Conservation (phyloP, 2,888 invertebrate species). For the Chelonus formosanus region DNA sequence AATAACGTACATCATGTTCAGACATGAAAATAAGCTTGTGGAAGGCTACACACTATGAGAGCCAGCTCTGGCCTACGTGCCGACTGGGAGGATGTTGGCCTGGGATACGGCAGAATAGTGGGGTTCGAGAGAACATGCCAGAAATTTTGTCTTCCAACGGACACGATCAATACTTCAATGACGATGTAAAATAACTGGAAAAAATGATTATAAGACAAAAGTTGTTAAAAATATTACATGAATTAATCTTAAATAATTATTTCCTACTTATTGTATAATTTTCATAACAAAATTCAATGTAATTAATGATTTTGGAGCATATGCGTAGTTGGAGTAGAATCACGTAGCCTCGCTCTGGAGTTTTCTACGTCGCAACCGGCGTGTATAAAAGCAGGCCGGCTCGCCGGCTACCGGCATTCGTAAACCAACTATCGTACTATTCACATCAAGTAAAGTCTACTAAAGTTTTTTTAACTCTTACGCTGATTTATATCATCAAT, state of each 20-base stretch:
- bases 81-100: conserved; percentile 36
- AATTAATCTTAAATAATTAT: neutral
- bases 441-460: conserved; percentile 50
- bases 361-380: conserved; percentile 35
- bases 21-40: conserved; percentile 14
- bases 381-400: conserved; percentile 54
- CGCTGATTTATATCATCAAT: conserved; percentile 43
- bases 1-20: conserved; percentile 10
- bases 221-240: neutral
- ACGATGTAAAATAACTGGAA: conserved; percentile 30
- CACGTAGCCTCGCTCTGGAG: conserved; percentile 38
- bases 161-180: conserved; percentile 56
- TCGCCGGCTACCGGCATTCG: conserved; percentile 54
- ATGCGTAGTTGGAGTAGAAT: conserved; percentile 42
- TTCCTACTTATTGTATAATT: neutral
- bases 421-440: conserved; percentile 53
- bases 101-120: conserved; percentile 36
- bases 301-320: conserved; percentile 25
- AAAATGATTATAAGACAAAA: conserved; percentile 8
- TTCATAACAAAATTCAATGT: conserved; percentile 15
- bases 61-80: conserved; percentile 25
- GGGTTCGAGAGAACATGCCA: conserved; percentile 56
- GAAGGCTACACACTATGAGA: conserved; percentile 11
- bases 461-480: conserved; percentile 36
- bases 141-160: conserved; percentile 49